These are phyloP conservation scores for Sorex araneus DNA, from an alignment of 2,113 vertebrate genomes.

Conservation along the genomic window DNA sequence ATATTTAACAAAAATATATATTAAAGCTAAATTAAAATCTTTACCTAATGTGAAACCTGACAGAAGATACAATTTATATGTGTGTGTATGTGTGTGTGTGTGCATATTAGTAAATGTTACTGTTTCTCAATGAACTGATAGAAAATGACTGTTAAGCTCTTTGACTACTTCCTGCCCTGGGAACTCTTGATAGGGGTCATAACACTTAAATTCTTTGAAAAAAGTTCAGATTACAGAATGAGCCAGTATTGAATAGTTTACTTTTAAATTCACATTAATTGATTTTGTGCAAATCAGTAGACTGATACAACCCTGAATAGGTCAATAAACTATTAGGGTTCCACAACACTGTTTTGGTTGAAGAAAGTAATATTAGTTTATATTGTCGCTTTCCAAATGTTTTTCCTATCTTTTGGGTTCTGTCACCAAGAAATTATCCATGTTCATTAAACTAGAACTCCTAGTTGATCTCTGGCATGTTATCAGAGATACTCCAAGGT, in stretches of 20 bases:
- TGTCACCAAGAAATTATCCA: slow-evolving; percentile 25
- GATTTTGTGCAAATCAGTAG: slow-evolving; percentile 50
- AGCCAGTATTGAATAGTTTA: slow-evolving; percentile 31
- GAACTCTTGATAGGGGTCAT: neutral
- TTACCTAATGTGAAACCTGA: slow-evolving; percentile 8
- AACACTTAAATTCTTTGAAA: slow-evolving; percentile 28
- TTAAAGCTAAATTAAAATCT: neutral
- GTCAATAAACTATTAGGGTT: slow-evolving; percentile 65
- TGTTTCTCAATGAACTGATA: slow-evolving; percentile 11
- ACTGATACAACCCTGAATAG: slow-evolving; percentile 1
- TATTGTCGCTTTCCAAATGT: neutral
- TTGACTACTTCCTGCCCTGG: neutral
- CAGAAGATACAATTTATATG: neutral
- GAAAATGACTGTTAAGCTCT: slow-evolving; percentile 8
- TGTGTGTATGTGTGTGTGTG: no score
- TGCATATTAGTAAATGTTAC: no score
- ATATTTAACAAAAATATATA: neutral
- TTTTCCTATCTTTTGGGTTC: slow-evolving; percentile 56
- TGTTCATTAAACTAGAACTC: slow-evolving; percentile 29
- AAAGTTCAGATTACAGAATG: slow-evolving; percentile 21
- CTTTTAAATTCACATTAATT: slow-evolving; percentile 52
- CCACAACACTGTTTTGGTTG: slow-evolving; percentile 17
- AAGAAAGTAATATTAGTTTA: slow-evolving; percentile 68
- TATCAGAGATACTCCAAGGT: slow-evolving; percentile 22
- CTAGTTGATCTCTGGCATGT: slow-evolving; percentile 10